A percentile compares a stretch with the other conserved stretches of the same genome.
These are phyloP conservation scores for Phyto melanocephala DNA, from an alignment of 2,888 invertebrate species.

Conservation along the genomic window DNA sequence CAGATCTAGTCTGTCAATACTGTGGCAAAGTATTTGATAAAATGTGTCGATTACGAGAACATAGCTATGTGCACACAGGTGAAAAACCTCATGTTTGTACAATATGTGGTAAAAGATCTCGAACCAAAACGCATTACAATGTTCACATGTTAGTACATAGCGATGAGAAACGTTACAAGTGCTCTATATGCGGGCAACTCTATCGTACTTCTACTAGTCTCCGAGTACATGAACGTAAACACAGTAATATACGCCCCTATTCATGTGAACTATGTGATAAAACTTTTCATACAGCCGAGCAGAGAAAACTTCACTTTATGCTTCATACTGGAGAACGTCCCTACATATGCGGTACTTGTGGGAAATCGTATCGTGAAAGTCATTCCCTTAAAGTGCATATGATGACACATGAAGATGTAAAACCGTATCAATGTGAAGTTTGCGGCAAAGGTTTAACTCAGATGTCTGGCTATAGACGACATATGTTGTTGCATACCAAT, in stretches of 20 bases:
- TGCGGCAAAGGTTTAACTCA: conserved; percentile 78
- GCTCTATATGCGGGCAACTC: conserved; percentile 48
- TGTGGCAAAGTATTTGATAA: conserved; percentile 58
- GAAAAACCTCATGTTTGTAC: conserved; percentile 60
- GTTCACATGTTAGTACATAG: conserved; percentile 60
- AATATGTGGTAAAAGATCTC: conserved; percentile 55
- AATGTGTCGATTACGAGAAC: conserved; percentile 57
- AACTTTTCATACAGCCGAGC: conserved; percentile 77
- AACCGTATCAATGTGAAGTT: conserved; percentile 75
- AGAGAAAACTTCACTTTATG: conserved; percentile 76
- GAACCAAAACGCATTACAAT: conserved; percentile 56
- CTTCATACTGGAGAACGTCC: conserved; percentile 76
- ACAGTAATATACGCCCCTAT: conserved; percentile 75
- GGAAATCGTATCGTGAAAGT: conserved; percentile 76
- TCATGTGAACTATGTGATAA: conserved; percentile 75
- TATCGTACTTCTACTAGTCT: conserved; percentile 68
- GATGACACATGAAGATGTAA: conserved; percentile 75
- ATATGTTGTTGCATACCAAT: conserved; percentile 77
- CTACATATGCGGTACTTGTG: conserved; percentile 74
- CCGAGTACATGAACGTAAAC: conserved; percentile 70
- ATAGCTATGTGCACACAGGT: conserved; percentile 53
- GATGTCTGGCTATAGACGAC: conserved; percentile 78
- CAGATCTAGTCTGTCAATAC: conserved; percentile 55
- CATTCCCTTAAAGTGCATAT: conserved; percentile 76
- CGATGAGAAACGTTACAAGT: conserved; percentile 54